phyloP scores from a whole-genome alignment of 1,140 invertebrate species.

The Mercenaria mercenaria region DNA sequence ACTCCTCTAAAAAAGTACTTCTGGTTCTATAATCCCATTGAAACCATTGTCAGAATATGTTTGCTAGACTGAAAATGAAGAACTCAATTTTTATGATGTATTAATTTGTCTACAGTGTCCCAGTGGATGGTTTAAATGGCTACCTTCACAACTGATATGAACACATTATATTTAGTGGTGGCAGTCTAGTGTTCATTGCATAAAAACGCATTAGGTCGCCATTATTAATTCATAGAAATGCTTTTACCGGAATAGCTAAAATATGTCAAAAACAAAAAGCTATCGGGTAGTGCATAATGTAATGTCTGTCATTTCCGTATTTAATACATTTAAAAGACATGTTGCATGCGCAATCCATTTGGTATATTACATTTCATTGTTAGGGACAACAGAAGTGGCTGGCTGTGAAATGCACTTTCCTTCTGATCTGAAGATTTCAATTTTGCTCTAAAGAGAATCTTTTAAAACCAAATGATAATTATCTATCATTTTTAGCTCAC shows the following conservation, averaged over 20 bases:
- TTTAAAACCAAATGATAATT: too few species aligned
- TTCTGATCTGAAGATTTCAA: too few species aligned
- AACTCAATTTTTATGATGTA: constrained; percentile 24
- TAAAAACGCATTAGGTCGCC: neutral
- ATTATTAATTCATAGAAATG: constrained; percentile 43
- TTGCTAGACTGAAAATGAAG: neutral
- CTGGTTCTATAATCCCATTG: neutral
- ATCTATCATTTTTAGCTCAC: too few species aligned
- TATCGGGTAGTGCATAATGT: neutral
- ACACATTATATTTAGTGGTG: neutral
- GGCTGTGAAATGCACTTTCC: too few species aligned
- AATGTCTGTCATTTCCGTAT: neutral
- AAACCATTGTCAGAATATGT: neutral
- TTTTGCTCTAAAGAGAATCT: too few species aligned
- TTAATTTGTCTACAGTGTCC: constrained; percentile 35
- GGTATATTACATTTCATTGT: neutral
- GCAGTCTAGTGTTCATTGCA: neutral
- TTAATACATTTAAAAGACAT: neutral
- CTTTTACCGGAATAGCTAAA: constrained; percentile 3
- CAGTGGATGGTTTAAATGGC: neutral
- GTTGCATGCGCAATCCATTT: neutral
- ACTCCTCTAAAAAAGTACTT: too few species aligned
- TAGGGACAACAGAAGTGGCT: neutral
- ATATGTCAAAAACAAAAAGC: constrained; percentile 22
- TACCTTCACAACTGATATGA: neutral